These are phyloP conservation scores for Trissolcus brochymenae DNA, from an alignment of 2,888 invertebrate species.

Conservation along the genomic window DNA sequence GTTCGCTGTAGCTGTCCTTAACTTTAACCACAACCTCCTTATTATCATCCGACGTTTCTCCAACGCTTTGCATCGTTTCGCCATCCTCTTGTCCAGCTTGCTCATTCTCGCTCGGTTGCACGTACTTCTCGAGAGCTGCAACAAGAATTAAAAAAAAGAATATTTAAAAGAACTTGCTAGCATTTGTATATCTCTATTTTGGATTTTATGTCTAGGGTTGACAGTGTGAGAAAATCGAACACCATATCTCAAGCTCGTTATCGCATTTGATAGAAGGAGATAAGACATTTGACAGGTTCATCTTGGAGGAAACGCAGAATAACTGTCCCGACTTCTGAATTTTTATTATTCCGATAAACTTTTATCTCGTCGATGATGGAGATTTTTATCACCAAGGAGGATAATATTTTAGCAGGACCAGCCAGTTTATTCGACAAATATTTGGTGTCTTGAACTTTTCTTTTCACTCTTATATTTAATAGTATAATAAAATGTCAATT, in stretches of 20 bases:
- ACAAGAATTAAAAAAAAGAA: conserved; percentile 5
- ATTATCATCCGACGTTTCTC: conserved; percentile 46
- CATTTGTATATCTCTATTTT: background rate
- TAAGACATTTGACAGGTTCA: conserved; percentile 35
- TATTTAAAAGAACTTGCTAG: conserved; percentile 1
- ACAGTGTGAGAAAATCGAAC: conserved; percentile 31
- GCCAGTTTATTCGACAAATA: background rate
- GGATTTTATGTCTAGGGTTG: background rate
- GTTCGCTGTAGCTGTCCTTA: conserved; percentile 39
- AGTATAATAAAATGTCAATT: no score
- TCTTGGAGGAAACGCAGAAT: conserved; percentile 28
- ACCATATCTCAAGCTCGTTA: conserved; percentile 12
- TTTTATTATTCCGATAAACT: conserved; percentile 18
- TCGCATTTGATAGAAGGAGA: conserved; percentile 15
- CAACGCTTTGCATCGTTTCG: conserved; percentile 39
- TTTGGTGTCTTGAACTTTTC: background rate
- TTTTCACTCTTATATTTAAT: background rate
- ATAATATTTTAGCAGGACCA: no score
- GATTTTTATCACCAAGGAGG: no score
- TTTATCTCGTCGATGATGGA: conserved; percentile 4
- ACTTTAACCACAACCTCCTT: conserved; percentile 50
- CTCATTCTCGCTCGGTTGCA: conserved; percentile 42
- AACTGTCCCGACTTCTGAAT: conserved; percentile 13
- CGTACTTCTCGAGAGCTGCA: conserved; percentile 59
- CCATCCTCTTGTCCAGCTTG: conserved; percentile 27